Evolutionary conservation across 2,797 vertebrate genomes (phyloP), one percentile per base, ranked within the genome.

Genomic region (Gymnothorax javanicus): DNA sequence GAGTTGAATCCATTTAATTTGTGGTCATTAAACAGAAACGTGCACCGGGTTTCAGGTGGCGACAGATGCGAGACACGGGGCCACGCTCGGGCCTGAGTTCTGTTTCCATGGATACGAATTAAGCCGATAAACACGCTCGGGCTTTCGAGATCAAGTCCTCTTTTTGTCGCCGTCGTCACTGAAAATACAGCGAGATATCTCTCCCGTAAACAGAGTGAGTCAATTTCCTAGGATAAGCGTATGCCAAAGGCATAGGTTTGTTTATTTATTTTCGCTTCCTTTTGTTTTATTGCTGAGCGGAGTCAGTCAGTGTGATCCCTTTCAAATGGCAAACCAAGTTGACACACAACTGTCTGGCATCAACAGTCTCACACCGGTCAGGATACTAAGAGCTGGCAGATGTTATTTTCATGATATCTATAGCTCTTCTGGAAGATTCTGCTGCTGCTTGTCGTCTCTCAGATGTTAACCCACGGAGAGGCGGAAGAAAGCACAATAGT

Each of bases 361-460:
- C 58, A 86, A 81, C 81, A 33, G n/a, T 50, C 85, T 50, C 50
- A 84, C 59, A 64, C 56, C 56, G 67, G 81, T 86, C 85, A 88
- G 75, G 27, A 67, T 73, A 12, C 59, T 23, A 20, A 73, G 60
- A 50, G 33, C 59, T 69, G 85, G 83, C 88, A 88, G 82, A 88
- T 86, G 88, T 83, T 86, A 83, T 59, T 88, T 77, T 59, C 59
- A 69, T 81, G 82, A 84, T 79, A 62, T 64, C 67, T 83, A 54
- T 84, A 83, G 84, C 67, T 83, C 81, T 86, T 83, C 79, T 79
- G 81, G 73, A 84, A 86, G 85, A 50, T 56, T 86, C 56, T 69
- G 60, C 85, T 86, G 85, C 83, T 86, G 85, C 79, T 75, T 83
- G 83, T 71, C 54, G n/a, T 84, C 54, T 20, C 60, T 60, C 1